Evolutionary conservation across 2,797 vertebrate genomes (phyloP), one percentile per base, ranked within the genome.

Genomic region (Amblyraja radiata): DNA sequence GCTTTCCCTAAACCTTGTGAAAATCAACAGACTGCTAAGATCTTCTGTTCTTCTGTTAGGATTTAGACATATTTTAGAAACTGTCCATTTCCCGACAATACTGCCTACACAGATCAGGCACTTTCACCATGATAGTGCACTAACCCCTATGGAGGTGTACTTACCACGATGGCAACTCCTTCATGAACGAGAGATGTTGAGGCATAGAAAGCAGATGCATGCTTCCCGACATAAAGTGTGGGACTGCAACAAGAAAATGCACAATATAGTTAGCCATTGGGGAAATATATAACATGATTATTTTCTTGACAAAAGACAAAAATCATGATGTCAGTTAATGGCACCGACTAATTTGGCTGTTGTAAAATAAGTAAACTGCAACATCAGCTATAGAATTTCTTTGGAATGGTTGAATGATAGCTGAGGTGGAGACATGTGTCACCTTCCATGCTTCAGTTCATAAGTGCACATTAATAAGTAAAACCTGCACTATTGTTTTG

Each of bases 161-260:
- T 97, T 94, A 99, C 99, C 97, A 99, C 98, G 32, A 99, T 96
- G 0, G 98, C 97, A 94, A 99, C 96, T 2, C 98, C 97, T 16
- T 97, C 94, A 1, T 99, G 99, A 71, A 99, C 98, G 93, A 99
- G 96, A 0, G 98, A 98, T 1, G 96, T 97, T 46, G 97, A 96
- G 32, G 98, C 99, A 0, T 99, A 99, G 94, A 99, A 98, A 93
- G 98, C 97, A 79, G 97, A 95, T 0, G 97, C 95, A 0, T 98
- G 93, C 94, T 99, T 99, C 39, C 99, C 99, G 11, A 99, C 98
- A 0, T 99, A 99, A 39, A 99, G 97, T 0, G 98, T 98, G 0
- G 97, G 97, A 94, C 99, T 99, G 94, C 9, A 2, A 54, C 32
- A 28, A 65, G 39, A 58, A 6, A 23, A 76, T 76, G 21, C 39